These are phyloP conservation scores for Ctenopoma multispine DNA, from an alignment of 2,797 vertebrate genomes.

Conservation along the genomic window DNA sequence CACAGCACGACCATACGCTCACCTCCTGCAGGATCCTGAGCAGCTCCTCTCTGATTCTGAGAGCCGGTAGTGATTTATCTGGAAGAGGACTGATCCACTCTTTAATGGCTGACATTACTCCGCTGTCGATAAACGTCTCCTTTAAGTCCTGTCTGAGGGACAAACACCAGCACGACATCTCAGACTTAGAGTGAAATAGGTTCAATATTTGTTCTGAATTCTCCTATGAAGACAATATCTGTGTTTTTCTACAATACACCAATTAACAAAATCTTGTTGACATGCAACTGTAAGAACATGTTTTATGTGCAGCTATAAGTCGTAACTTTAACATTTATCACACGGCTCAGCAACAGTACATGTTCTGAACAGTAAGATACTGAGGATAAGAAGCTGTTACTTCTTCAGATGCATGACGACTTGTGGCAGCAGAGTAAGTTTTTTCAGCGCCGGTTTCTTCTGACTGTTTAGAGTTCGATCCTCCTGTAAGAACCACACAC, in stretches of 20 bases:
- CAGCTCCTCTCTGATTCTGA: slow-evolving; percentile 94
- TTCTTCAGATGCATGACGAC: slow-evolving; percentile 99
- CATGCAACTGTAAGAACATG: too few relatives aligned
- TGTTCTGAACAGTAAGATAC: too few relatives aligned
- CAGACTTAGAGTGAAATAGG: not conserved
- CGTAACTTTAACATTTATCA: too few relatives aligned
- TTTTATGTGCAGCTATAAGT: too few relatives aligned
- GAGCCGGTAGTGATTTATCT: slow-evolving; percentile 93
- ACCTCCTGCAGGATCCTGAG: slow-evolving; percentile 97
- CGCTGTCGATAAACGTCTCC: slow-evolving; percentile 98
- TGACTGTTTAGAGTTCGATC: slow-evolving; percentile 94
- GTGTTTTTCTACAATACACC: too few relatives aligned
- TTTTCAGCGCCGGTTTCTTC: slow-evolving; percentile 97
- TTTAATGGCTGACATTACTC: slow-evolving; percentile 98
- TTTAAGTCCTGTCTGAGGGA: slow-evolving; percentile 93
- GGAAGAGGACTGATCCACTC: slow-evolving; percentile 98
- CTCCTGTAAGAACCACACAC: slow-evolving; percentile 81
- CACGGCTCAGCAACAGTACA: too few relatives aligned
- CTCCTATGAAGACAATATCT: too few relatives aligned
- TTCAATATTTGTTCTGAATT: too few relatives aligned
- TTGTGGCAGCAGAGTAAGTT: slow-evolving; percentile 94
- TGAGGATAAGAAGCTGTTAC: too few relatives aligned
- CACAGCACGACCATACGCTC: slow-evolving; percentile 26
- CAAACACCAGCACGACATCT: not conserved
- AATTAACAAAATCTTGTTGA: too few relatives aligned